Base-by-base conservation (phyloP, 2,888 invertebrate genomes). In the Orthosia cruda region DNA sequence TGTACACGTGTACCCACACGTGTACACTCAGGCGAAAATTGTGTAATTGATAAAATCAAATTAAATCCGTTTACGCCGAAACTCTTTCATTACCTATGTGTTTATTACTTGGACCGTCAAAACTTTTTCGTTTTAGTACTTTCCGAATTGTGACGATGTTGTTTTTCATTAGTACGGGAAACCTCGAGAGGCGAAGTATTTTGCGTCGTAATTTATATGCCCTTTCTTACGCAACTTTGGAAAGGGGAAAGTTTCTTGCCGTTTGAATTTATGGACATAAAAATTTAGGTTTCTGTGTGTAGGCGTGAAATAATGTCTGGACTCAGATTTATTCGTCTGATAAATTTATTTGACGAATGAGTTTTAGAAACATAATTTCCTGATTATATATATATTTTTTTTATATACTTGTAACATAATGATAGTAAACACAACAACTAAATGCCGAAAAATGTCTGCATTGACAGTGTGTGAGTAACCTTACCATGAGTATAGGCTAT, bases 201-300 rank as follows among this genome's bases (percentile, higher is more conserved):
- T 91, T 90, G 80, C 80, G 74, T 72, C 78, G 88, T 93, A 92
- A 93, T 93, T 94, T 93, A 93, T 92, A 91, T 91, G 89, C 89
- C 87, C 89, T 91, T 91, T 89, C 89, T 87, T 88, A 87, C 82
- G 84, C 70, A 87, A 91, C 85, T 90, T 89, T 72, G 84, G 80
- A 87, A 90, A 85, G 88, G 88, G 84, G 85, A 90, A 92, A 91
- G 87, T 92, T 93, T 91, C 79, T 87, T 86, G 82, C 85, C 87
- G 85, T 90, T 91, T 90, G 88, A 90, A 89, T 91, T 91, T 90
- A 91, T 87, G 87, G 89, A 89, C 87, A 91, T 90, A 90, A 85
- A 87, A 90, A 90, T 88, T 89, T 86, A 76, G 85, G 81, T 45
- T 76, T 71, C 76, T 84, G 74, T 81, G 71, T 81, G 80, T 71